Evolutionary conservation across 2,888 invertebrate genomes (phyloP), one percentile per base, ranked within the genome.

Genomic region (Athalia circularis): DNA sequence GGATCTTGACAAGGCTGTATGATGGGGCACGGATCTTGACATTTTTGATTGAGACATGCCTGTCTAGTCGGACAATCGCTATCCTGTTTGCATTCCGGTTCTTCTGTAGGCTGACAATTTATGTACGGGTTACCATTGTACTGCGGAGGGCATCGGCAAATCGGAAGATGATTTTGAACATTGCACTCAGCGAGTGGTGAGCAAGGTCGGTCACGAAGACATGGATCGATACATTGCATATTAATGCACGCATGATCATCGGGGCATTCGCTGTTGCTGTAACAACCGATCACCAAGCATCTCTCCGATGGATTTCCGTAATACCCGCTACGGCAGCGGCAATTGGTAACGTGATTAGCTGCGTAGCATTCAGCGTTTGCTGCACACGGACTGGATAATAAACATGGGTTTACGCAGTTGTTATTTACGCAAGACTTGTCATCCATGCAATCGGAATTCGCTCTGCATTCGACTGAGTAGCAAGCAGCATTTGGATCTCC

Each of bases 231-330:
- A 89, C 98, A 98, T 87, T 96, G 96, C 80, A 95, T 95, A 84
- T 96, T 96, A 84, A 95, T 94, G 88, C 98, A 98, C 86, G 96
- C 94, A 88, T 95, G 94, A 87, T 97, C 96, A 67, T 93, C 92
- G 8, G 97, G 96, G 88, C 98, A 98, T 86, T 98, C 97, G 81
- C 95, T 95, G 89, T 97, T 96, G 64, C 95, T 95, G 86, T 94
- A 93, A 88, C 98, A 98, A 80, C 96, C 97, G 80, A 97, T 94
- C 68, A 96, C 93, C 82, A 93, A 92, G 88, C 97, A 96, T 80
- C 94, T 93, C 65, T 93, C 93, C 82, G 93, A 93, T 2, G 96
- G 94, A 89, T 96, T 95, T 77, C 96, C 95, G 92, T 86, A 81
- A 87, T 95, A 97, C 74, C 97, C 97, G 81, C 94, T 93, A 64